Evolutionary conservation across 1,140 invertebrate species (phyloP).

Genomic region (Drosophila orena): DNA sequence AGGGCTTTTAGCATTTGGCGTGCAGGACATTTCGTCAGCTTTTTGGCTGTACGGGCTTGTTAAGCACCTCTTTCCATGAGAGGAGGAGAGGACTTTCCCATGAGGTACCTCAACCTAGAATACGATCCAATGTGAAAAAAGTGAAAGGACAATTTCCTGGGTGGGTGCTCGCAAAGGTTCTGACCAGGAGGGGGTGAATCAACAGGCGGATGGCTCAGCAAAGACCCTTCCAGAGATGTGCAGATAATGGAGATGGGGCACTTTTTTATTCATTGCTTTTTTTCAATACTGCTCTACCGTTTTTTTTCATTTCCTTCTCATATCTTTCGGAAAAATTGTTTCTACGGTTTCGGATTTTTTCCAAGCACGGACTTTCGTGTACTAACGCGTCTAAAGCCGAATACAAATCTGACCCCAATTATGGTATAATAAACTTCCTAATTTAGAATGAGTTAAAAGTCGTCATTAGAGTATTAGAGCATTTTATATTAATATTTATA

Average conservation of each 20-base stretch:
- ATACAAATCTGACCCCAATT: constrained; percentile 5
- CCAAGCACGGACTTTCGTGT: not conserved
- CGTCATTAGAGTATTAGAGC: too few species aligned
- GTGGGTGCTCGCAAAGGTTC: not conserved
- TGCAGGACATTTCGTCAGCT: too few species aligned
- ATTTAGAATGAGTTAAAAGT: not conserved
- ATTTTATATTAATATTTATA: too few species aligned
- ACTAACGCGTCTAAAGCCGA: not conserved
- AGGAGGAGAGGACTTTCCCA: too few species aligned
- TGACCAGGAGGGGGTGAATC: not conserved
- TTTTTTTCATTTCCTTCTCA: not conserved
- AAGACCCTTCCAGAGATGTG: not conserved
- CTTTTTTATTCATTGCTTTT: constrained; percentile 1
- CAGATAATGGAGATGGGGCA: not conserved
- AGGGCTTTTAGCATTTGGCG: too few species aligned
- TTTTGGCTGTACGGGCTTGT: too few species aligned
- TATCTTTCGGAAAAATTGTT: not conserved
- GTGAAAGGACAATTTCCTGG: not conserved
- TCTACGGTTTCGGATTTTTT: not conserved
- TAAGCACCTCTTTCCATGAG: too few species aligned
- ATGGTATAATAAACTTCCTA: not conserved
- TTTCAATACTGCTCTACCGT: not conserved
- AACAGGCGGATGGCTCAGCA: not conserved
- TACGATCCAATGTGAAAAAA: too few species aligned
- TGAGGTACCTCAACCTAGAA: too few species aligned